Base-by-base conservation (phyloP, 2,888 invertebrate species). In the Mantis religiosa region DNA sequence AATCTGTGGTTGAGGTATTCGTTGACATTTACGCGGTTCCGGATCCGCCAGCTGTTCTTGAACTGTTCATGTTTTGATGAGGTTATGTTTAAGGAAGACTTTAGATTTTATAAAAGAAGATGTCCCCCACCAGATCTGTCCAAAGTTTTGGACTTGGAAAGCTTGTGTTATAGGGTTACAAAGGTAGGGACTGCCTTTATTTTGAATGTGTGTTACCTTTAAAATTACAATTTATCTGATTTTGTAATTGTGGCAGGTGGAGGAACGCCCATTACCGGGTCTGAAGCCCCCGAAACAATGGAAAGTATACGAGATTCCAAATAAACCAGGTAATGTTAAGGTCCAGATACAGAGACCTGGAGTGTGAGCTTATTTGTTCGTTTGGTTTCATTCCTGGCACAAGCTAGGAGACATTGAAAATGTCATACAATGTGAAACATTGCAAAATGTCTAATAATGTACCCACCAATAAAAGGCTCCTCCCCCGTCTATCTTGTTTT, bases 101-200 rank as follows among this genome's bases (percentile, higher is more conserved):
- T 98, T 92, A 98, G 98, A 92, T 96, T 96, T 93, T 98, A 96
- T 91, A 98, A 97, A 93, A 94, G 95, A 15, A 96, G 95, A 91
- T 94, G 94, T 90, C 95, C 95, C 15, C 93, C 94, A 88, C 96
- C 97, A 0, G 95, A 95, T 91, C 93, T 96, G 20, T 92, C 93
- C n/a, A 92, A 95, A 90, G 96, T 97, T 1, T 92, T 97, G 90
- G 95, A 96, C 92, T 93, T 96, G 89, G 93, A 93, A 90, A 88
- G 88, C 34, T 85, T 7, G 82, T 28, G 54, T 85, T 71, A 71
- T 3, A 71, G 25, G 2, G 6, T 71, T 71, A 4, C 54, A 2
- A 6, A 71, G 54, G 54, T 71, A 71, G 20, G 1, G 20, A 71
- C 20, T 20, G 1, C 1, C 3, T 30, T 30, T 30, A 30, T 12